Evolutionary conservation across 2,888 invertebrate species (phyloP), one percentile per base, ranked within the genome.

Genomic region (Cheiracanthium punctorium): DNA sequence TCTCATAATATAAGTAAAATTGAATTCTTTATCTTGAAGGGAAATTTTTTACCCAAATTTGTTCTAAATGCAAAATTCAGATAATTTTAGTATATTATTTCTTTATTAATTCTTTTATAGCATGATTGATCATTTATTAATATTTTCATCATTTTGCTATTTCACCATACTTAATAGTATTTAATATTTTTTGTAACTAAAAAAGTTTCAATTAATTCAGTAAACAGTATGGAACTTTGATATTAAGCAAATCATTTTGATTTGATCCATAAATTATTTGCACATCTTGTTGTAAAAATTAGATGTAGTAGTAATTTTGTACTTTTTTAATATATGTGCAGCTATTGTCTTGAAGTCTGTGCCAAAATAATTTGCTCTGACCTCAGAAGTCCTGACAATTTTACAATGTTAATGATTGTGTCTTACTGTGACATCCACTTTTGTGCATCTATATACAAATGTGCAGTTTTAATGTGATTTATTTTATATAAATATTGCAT

Each of bases 271-370:
- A 70, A 52, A 71, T 69, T 71, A 32, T 75, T 75, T 73, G 79
- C 29, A 67, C 37, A 69, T 82, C 74, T 69, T 79, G 72, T 73
- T 72, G 79, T 73, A 79, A 77, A 48, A 37, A 73, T 73, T 79
- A 73, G 48, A 69, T 65, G 32, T 67, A 65, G 28, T 52, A 30
- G 41, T 33, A 58, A 65, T 80, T 84, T 82, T 84, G 65, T 77
- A 79, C 79, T 84, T 84, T 79, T 76, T 74, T 82, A 77, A 76
- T 30, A 67, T 37, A 69, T 84, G 84, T 84, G 79, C 84, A 84
- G 79, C 79, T 84, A 84, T 67, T 79, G 30, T 71, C 32, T 52
- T 65, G 70, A 74, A 74, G 79, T 52, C 73, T 79, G 79, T 84
- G 84, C 84, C 84, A 84, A 48, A 84, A 84, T 74, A 73, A 48